phyloP scores from a whole-genome alignment of 2,888 invertebrate species.

The Apeira syringaria region DNA sequence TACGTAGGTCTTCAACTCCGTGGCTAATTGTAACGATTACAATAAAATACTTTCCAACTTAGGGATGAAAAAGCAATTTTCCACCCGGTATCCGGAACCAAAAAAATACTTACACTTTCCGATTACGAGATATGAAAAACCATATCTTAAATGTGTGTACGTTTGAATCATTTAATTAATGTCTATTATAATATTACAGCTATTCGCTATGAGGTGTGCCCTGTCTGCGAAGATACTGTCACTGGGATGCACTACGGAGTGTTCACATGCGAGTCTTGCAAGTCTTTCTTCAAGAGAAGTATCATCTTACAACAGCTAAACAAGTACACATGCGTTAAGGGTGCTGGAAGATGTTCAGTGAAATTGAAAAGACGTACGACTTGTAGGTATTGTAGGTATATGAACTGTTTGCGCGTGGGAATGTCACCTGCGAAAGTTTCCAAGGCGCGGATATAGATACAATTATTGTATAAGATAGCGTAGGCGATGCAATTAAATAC shows the following conservation, averaged over 20 bases:
- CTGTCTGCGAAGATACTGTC: slow-evolving; percentile 43
- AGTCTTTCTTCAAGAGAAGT: slow-evolving; percentile 53
- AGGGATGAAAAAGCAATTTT: no score
- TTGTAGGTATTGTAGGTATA: slow-evolving; percentile 52
- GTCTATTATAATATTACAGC: no score
- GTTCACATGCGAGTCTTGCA: slow-evolving; percentile 54
- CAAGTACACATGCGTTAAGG: slow-evolving; percentile 40
- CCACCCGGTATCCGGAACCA: no score
- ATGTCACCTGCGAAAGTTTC: slow-evolving; percentile 31
- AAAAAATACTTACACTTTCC: no score
- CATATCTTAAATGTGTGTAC: no score
- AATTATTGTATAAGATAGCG: no score
- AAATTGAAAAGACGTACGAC: slow-evolving; percentile 41
- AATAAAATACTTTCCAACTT: no score
- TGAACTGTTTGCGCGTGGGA: slow-evolving; percentile 45
- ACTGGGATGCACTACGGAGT: slow-evolving; percentile 53
- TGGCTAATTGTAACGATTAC: no score
- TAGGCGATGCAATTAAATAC: no score
- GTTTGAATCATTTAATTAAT: no score
- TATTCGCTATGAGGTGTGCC: slow-evolving; percentile 30
- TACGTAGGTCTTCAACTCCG: no score
- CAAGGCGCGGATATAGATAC: background rate
- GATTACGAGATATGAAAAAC: no score
- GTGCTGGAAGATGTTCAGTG: slow-evolving; percentile 35
- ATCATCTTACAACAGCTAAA: slow-evolving; percentile 41